Evolutionary conservation across 2,113 vertebrate genomes (phyloP).

Genomic region (Nibea albiflora): DNA sequence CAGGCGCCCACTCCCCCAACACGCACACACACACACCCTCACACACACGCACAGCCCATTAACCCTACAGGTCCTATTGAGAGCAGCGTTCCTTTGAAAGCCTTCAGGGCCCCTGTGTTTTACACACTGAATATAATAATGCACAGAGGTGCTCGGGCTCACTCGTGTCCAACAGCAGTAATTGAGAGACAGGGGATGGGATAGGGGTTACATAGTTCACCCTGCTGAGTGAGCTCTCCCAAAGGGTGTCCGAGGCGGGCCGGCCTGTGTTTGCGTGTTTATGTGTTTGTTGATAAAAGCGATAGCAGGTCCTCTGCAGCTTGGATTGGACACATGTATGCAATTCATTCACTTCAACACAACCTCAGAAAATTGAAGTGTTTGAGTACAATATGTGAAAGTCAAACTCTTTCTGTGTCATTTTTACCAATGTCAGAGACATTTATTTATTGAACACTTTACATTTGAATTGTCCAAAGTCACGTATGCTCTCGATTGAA

Average conservation of each 20-base stretch:
- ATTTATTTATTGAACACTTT: no score
- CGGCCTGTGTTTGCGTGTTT: conserved; percentile 25
- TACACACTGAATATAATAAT: conserved; percentile 83
- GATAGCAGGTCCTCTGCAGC: conserved; percentile 20
- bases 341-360: conserved; percentile 2
- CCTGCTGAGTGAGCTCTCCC: conserved; percentile 62
- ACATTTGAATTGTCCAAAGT: no score
- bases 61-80: conserved; percentile 86
- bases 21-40: conserved; percentile 56
- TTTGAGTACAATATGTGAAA: no score
- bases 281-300: conserved; percentile 54
- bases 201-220: conserved; percentile 68
- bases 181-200: conserved; percentile 80
- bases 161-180: conserved; percentile 79
- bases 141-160: conserved; percentile 77
- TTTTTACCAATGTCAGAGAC: no score
- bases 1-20: conserved; percentile 62
- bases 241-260: conserved; percentile 54
- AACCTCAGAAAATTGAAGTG: not conserved
- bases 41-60: conserved; percentile 76
- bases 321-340: not conserved
- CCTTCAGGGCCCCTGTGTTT: conserved; percentile 79
- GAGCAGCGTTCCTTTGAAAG: conserved; percentile 82
- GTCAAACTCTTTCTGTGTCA: no score
- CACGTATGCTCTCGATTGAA: no score